A percentile compares a stretch with the other conserved stretches of the same genome.
Evolutionary conservation across 2,797 vertebrate genomes (phyloP).

Genomic region (Anguilla marmorata): DNA sequence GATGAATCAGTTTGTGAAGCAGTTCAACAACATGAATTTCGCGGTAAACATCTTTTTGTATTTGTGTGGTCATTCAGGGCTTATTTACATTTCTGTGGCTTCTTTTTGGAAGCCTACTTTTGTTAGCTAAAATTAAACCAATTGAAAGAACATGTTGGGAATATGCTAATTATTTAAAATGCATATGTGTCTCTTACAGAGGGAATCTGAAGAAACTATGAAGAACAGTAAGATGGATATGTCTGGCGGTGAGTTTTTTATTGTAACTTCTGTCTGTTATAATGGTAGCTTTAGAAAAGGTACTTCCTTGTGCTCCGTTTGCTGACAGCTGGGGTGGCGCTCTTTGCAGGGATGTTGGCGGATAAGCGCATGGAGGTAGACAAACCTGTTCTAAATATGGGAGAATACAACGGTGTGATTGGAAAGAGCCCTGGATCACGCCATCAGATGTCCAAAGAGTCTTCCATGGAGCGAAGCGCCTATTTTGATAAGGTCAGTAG

Average conservation of each 20-base stretch:
- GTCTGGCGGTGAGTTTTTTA: slow-evolving; percentile 72
- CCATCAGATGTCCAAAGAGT: slow-evolving; percentile 93
- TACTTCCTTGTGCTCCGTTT: neutral
- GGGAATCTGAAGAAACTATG: slow-evolving; percentile 90
- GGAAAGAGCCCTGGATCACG: slow-evolving; percentile 85
- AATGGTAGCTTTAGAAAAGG: neutral
- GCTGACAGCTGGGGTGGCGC: neutral
- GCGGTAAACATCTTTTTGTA: slow-evolving; percentile 72
- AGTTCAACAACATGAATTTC: slow-evolving; percentile 93
- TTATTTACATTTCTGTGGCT: neutral
- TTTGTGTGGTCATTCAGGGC: neutral
- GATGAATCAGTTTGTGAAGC: slow-evolving; percentile 94
- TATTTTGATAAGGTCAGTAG: slow-evolving; percentile 92
- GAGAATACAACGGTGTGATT: slow-evolving; percentile 85
- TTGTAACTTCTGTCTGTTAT: neutral
- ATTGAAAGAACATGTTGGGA: neutral
- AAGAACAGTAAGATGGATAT: slow-evolving; percentile 90
- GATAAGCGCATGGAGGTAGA: slow-evolving; percentile 94
- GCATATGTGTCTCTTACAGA: slow-evolving; percentile 65
- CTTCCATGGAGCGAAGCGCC: slow-evolving; percentile 88
- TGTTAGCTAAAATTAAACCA: neutral
- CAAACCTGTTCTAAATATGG: slow-evolving; percentile 77
- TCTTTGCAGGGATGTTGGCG: slow-evolving; percentile 76
- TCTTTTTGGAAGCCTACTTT: neutral
- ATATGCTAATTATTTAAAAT: neutral